phyloP scores from a whole-genome alignment of 1,140 invertebrate species.

The Drosophila nasuta region DNA sequence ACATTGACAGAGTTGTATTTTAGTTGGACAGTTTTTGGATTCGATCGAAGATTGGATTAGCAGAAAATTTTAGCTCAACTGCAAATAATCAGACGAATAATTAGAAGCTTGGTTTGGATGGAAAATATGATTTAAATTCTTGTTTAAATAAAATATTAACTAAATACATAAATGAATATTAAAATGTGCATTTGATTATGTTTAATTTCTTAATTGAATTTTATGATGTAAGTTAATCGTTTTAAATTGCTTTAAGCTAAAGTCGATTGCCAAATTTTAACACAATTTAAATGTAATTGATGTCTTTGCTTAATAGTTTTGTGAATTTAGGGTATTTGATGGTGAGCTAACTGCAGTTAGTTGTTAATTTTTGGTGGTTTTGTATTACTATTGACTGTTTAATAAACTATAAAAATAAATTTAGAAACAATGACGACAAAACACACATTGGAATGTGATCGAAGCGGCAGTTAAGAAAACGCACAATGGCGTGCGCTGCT shows the following conservation, averaged over 20 bases:
- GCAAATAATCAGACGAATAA: neutral
- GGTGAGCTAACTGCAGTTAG: neutral
- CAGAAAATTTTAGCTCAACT: neutral
- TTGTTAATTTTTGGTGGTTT: slow-evolving; percentile 41
- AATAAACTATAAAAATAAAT: slow-evolving; percentile 84
- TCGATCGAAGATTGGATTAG: neutral
- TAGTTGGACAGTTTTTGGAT: neutral
- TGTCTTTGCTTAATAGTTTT: neutral
- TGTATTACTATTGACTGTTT: slow-evolving; percentile 69
- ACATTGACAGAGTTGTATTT: slow-evolving; percentile 7
- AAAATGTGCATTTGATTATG: no score
- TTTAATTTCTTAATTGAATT: no score
- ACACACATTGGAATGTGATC: slow-evolving; percentile 77
- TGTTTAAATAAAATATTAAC: no score
- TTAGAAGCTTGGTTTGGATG: no score
- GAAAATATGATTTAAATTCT: no score
- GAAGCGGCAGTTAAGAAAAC: slow-evolving; percentile 56
- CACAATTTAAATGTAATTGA: no score
- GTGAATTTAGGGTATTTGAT: slow-evolving; percentile 2
- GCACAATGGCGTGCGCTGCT: slow-evolving; percentile 74
- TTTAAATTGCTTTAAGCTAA: no score
- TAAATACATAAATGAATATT: no score
- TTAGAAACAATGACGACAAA: slow-evolving; percentile 82
- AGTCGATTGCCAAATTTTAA: no score
- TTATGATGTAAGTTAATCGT: no score